Conservation (phyloP, 2,888 invertebrate species). For the Melinaea marsaeus region DNA sequence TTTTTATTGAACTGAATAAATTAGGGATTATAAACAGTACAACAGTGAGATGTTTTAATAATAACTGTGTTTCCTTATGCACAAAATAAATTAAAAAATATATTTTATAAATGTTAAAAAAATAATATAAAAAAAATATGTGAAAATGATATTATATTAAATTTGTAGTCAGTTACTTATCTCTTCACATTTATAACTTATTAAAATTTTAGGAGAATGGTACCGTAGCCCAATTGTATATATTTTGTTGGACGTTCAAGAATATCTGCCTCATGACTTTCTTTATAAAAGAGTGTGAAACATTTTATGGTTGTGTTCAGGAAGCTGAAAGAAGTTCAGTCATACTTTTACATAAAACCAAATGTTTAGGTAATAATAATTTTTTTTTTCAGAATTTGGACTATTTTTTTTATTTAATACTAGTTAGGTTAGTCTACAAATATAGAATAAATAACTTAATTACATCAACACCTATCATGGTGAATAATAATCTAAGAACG, state of each 20-base stretch:
- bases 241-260: slow-evolving; percentile 18
- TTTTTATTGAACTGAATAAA: slow-evolving; percentile 23
- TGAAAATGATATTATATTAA: not conserved
- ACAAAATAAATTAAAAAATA: no score
- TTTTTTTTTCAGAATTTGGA: not conserved
- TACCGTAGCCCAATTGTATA: slow-evolving; percentile 3
- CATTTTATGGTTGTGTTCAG: slow-evolving; percentile 18
- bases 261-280: no score
- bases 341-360: slow-evolving; percentile 5
- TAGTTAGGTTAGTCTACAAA: no score
- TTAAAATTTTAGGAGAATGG: slow-evolving; percentile 12
- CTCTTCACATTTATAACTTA: not conserved
- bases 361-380: slow-evolving; percentile 8
- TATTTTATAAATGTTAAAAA: no score
- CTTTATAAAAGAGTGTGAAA: no score
- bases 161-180: no score
- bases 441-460: no score
- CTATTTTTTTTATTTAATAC: no score
- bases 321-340: slow-evolving; percentile 20
- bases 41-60: slow-evolving; percentile 6
- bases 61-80: no score
- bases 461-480: no score
- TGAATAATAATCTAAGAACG: no score
- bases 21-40: not conserved
- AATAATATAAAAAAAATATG: no score